Evolutionary conservation across 2,113 vertebrate species (phyloP).

Genomic region (Erpornis zantholeuca): DNA sequence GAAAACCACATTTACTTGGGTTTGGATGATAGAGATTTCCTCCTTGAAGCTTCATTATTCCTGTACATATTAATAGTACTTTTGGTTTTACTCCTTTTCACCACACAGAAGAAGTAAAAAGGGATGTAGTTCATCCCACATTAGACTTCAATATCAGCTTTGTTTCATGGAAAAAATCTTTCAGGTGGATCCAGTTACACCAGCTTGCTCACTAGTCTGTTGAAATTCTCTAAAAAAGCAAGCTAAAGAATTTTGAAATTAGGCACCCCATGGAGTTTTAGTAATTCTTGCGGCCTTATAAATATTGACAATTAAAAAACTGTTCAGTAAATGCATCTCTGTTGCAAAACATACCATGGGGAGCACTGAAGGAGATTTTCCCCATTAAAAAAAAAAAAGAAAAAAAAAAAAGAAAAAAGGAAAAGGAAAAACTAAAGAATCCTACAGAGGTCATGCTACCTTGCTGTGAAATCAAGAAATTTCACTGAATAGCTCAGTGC

Average conservation of each 20-base stretch:
- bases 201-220: not conserved
- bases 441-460: not conserved
- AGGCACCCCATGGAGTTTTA: not conserved
- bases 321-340: not conserved
- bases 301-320: not conserved
- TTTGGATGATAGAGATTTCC: not conserved
- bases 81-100: not conserved
- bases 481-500: not conserved
- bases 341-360: not conserved
- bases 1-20: not conserved
- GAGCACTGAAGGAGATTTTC: not conserved
- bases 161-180: not conserved
- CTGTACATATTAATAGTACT: not conserved
- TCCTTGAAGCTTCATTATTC: not conserved
- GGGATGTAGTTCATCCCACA: rapidly evolving
- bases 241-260: not conserved
- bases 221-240: not conserved
- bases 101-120: not conserved
- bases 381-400: not conserved
- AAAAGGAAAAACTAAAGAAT: too few species aligned
- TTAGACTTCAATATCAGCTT: not conserved
- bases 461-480: not conserved
- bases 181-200: not conserved
- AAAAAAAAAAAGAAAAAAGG: too few species aligned
- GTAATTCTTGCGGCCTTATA: not conserved